These are phyloP conservation scores for Dipodomys ordii DNA, from an alignment of 2,113 vertebrate species.

Conservation along the genomic window DNA sequence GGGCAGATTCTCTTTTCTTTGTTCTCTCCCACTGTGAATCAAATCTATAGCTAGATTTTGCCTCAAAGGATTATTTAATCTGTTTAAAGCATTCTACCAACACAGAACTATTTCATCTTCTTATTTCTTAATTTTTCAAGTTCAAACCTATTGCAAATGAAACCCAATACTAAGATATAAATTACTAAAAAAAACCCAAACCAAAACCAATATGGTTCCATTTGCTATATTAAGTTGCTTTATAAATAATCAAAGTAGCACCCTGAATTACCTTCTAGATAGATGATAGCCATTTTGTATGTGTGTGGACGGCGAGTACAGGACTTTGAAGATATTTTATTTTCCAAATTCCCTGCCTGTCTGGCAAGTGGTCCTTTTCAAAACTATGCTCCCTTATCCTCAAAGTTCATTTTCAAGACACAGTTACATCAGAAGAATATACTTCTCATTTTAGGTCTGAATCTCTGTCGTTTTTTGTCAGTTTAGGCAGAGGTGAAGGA, in stretches of 20 bases:
- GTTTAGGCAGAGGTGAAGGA: background rate
- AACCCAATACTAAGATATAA: constrained; percentile 24
- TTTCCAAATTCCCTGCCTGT: constrained; percentile 23
- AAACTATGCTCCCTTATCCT: background rate
- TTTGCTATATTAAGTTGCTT: constrained; percentile 8
- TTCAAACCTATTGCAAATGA: constrained; percentile 26
- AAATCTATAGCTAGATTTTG: background rate
- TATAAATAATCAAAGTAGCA: background rate
- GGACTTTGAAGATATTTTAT: constrained; percentile 49
- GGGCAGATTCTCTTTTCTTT: background rate
- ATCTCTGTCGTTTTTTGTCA: background rate
- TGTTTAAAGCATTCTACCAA: background rate
- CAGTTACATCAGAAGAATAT: background rate
- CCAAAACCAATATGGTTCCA: background rate
- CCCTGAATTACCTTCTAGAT: background rate
- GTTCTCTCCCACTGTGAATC: background rate
- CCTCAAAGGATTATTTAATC: background rate
- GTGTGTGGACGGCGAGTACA: background rate
- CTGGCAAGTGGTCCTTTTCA: constrained; percentile 26
- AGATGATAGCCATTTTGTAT: constrained; percentile 12
- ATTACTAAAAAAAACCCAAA: background rate
- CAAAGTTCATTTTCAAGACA: constrained; percentile 28
- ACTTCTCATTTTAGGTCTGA: constrained; percentile 16
- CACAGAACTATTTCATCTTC: background rate
- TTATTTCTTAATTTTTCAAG: constrained; percentile 22